Base-by-base conservation (phyloP, 1,140 invertebrate genomes). In the Diploscapter pachys region DNA sequence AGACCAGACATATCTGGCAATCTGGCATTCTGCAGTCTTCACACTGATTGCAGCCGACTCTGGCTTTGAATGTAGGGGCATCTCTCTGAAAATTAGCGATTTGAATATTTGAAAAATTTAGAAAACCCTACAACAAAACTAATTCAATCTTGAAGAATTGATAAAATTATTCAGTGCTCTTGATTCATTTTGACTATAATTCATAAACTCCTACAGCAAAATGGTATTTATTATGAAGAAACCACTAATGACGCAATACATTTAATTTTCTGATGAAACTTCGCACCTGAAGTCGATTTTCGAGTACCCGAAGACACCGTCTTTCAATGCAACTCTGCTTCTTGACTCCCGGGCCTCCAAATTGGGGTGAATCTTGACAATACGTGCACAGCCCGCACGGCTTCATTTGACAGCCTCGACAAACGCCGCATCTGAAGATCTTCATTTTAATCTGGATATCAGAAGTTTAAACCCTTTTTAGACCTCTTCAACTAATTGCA, bases 321-420 rank as follows among this genome's bases (percentile, higher is more conserved):
- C 83, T 57, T 66, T 85, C 83, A 54, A 85, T 83, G 64, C 83
- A 85, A 8, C 81, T 83, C 70, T 85, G 83, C 74, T 85, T 85
- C 63, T 85, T 85, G 50, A 85, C 83, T n/a, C 78, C 83, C 0
- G 82, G 83, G 5, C 83, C 83, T 0, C 83, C 83, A 64, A 85
- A 85, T 57, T 85, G 83, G 3, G 83, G 83, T n/a, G 68, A 74
- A 69, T 84, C 83, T 57, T 83, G 83, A 68, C 83, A 85, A 68
- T 85, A 85, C 6, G 82, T 85, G 61, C 83, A 84, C 63, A 78
- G 63, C 4, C 81, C 81, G 63, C 81, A 81, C 3, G 81, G 78
- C 62, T 81, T 81, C 55, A 78, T 77, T 55, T 80, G 80, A 59
- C 81, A 81, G 9, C 81, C 81, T 57, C 76, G 62, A 57, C 80